Base-by-base conservation (phyloP, 2,888 invertebrate genomes). In the Lithophane ornitopus region DNA sequence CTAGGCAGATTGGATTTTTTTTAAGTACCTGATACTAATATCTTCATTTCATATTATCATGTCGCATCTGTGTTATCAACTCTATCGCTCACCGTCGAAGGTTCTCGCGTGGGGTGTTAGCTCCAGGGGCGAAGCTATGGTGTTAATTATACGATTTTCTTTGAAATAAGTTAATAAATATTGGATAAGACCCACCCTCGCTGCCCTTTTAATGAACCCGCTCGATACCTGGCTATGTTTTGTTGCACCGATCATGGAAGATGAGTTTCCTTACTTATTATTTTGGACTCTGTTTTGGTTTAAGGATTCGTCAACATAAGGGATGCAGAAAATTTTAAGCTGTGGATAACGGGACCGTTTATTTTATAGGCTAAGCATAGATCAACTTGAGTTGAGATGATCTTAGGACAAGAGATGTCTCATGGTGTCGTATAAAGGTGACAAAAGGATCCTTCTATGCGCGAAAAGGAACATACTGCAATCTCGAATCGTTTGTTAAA, bases 141-240 rank as follows among this genome's bases (percentile, higher is more conserved):
- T 95, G 96, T 95, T 96, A 96, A 96, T 96, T 96, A 96, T 95
- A 94, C 95, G 94, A 96, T 95, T 96, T 96, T 96, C 96, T 96
- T 96, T 95, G 96, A 96, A 95, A 96, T 96, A 96, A 96, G 94
- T 95, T 95, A 95, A 96, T 96, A 96, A 96, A 96, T 96, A 96
- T 96, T 96, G 95, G 93, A 96, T 96, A 95, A 95, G 95, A 92
- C 92, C 91, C 93, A 89, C 94, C 94, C 94, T 91, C 90, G 83
- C 90, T 89, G 90, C 90, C 92, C 93, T 92, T 93, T 92, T 94
- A 92, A 92, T 91, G 92, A 93, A 93, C 91, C 90, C 90, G 86
- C 92, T 90, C 89, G 80, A 79, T 85, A 84, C 86, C 80, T 84
- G 84, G 65, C 68, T 49, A 71, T 78, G 78, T 86, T 84, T 80